Evolutionary conservation across 2,888 invertebrate species (phyloP).

Genomic region (Branchellion lobata): DNA sequence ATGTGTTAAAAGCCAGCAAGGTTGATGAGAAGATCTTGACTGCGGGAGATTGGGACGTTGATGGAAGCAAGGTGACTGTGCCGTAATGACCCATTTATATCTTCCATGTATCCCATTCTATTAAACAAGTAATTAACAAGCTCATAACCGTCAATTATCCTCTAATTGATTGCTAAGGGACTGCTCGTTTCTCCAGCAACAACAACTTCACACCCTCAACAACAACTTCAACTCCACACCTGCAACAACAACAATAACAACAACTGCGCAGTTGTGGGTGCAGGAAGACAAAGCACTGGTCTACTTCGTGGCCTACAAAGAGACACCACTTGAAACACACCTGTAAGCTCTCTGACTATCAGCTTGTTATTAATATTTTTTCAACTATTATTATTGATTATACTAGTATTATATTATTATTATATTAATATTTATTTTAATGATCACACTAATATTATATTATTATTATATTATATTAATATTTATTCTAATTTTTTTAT

Average conservation of each 20-base stretch:
- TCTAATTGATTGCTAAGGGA: no score
- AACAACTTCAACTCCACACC: no score
- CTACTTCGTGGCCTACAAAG: conserved; percentile 85
- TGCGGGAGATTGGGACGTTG: conserved; percentile 88
- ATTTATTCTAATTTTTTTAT: neutral
- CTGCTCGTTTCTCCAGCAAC: no score
- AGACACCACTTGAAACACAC: conserved; percentile 88
- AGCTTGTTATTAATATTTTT: neutral
- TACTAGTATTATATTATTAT: neutral
- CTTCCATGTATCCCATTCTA: neutral
- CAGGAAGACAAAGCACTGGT: conserved; percentile 77
- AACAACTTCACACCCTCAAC: conserved; percentile 48
- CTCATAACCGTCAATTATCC: no score
- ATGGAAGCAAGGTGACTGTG: conserved; percentile 66
- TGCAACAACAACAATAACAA: no score
- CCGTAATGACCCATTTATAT: neutral
- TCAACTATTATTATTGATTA: neutral
- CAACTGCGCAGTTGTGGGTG: conserved; percentile 72
- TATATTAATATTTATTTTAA: no score
- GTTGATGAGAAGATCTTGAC: conserved; percentile 69
- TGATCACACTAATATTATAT: neutral
- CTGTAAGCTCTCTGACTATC: conserved; percentile 71
- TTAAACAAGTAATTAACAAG: no score
- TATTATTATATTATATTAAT: no score
- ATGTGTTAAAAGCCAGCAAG: neutral